phyloP scores from a whole-genome alignment of 2,888 invertebrate species.

The Coecobrya sp. region DNA sequence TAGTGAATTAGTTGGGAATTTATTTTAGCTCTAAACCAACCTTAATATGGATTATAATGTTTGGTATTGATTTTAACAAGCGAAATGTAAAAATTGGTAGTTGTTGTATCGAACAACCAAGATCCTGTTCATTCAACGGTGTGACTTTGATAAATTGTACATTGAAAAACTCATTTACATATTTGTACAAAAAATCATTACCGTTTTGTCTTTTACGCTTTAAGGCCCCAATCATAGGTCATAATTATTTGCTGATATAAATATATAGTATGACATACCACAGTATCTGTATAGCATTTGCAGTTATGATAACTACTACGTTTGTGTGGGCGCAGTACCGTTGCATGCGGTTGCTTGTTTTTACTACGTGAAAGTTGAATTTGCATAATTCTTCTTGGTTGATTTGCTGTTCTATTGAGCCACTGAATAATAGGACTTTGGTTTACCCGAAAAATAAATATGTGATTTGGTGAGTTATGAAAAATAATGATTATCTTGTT shows the following conservation, averaged over 20 bases:
- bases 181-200: no score
- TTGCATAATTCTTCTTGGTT: slow-evolving; percentile 29
- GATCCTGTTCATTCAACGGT: slow-evolving; percentile 14
- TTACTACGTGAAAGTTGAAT: not conserved
- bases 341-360: slow-evolving; percentile 28
- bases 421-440: not conserved
- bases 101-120: not conserved
- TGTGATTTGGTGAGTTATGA: slow-evolving; percentile 20
- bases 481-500: not conserved
- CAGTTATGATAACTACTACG: slow-evolving; percentile 6
- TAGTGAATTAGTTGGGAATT: not conserved
- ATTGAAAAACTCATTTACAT: slow-evolving; percentile 1
- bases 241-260: no score
- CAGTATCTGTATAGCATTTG: not conserved
- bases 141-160: not conserved
- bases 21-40: not conserved
- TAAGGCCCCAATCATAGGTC: not conserved
- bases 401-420: slow-evolving; percentile 30
- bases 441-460: not conserved
- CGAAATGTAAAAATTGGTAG: not conserved
- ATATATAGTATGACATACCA: not conserved
- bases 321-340: slow-evolving; percentile 41
- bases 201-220: no score
- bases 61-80: not conserved
- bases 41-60: not conserved